Evolutionary conservation across 2,113 vertebrate genomes (phyloP).

Genomic region (Noctilio leporinus): DNA sequence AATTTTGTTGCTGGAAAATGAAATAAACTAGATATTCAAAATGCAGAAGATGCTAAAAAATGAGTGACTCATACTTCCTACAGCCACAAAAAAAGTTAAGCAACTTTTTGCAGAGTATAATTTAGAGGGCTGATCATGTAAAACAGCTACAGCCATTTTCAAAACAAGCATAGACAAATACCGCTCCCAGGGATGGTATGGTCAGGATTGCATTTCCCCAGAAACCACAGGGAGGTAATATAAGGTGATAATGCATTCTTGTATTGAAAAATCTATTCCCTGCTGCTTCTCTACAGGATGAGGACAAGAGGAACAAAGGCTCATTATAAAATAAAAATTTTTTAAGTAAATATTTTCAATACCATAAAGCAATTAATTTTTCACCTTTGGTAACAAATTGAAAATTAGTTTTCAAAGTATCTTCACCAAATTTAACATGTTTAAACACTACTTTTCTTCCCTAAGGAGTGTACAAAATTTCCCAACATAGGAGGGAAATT

Average conservation of each 20-base stretch:
- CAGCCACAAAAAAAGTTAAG: background rate
- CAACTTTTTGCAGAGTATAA: background rate
- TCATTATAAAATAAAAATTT: background rate
- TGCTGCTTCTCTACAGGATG: background rate
- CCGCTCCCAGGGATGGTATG: background rate
- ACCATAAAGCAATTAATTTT: background rate
- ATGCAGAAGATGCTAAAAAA: background rate
- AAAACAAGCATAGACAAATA: constrained; percentile 47
- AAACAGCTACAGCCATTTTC: constrained; percentile 32
- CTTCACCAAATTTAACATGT: background rate
- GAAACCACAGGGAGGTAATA: constrained; percentile 38
- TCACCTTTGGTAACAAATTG: background rate
- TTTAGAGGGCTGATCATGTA: constrained; percentile 13
- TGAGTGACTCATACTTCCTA: background rate
- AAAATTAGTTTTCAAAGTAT: constrained; percentile 6
- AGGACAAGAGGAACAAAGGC: constrained; percentile 20
- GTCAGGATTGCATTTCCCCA: constrained; percentile 13
- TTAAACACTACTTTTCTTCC: background rate
- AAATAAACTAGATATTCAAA: constrained; percentile 1
- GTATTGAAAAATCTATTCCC: constrained; percentile 28
- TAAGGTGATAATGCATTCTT: constrained; percentile 60
- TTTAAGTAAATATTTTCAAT: constrained; percentile 21
- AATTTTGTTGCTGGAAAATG: background rate
- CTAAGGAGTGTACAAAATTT: background rate
- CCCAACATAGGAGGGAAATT: background rate